Percentiles rank a stretch among this genome's conserved stretches.
phyloP scores from a whole-genome alignment of 1,140 invertebrate species.

The Sitobion miscanthi region DNA sequence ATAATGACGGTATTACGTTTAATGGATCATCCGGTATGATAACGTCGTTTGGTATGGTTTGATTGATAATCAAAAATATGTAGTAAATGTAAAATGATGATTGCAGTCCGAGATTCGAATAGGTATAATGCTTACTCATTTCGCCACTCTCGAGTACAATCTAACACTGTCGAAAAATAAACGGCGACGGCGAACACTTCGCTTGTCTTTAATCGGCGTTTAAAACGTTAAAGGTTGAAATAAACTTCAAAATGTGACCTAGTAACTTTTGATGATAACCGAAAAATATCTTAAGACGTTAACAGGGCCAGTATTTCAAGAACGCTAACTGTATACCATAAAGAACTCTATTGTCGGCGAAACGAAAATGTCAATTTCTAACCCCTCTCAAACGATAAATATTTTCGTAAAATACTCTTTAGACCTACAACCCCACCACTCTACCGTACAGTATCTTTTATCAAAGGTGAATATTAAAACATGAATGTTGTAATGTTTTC shows the following conservation, averaged over 20 bases:
- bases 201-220: not conserved
- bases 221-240: slow-evolving; percentile 1
- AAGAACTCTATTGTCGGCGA: not conserved
- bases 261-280: not conserved
- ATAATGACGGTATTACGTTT: too few species aligned
- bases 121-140: not conserved
- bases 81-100: not conserved
- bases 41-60: not conserved
- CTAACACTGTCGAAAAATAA: not conserved
- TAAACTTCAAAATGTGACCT: not conserved
- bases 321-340: not conserved
- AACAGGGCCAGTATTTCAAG: not conserved
- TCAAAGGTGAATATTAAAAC: not conserved
- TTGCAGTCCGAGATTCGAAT: not conserved
- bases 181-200: not conserved
- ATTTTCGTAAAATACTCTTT: not conserved
- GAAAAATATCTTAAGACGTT: not conserved
- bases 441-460: not conserved
- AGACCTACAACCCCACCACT: not conserved
- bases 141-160: not conserved
- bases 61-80: not conserved
- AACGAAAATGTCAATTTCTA: not conserved
- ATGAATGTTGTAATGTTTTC: not conserved
- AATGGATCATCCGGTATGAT: too few species aligned
- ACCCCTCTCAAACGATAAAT: not conserved